phyloP scores from a whole-genome alignment of 2,888 invertebrate genomes.

The Hybos culiciformis region DNA sequence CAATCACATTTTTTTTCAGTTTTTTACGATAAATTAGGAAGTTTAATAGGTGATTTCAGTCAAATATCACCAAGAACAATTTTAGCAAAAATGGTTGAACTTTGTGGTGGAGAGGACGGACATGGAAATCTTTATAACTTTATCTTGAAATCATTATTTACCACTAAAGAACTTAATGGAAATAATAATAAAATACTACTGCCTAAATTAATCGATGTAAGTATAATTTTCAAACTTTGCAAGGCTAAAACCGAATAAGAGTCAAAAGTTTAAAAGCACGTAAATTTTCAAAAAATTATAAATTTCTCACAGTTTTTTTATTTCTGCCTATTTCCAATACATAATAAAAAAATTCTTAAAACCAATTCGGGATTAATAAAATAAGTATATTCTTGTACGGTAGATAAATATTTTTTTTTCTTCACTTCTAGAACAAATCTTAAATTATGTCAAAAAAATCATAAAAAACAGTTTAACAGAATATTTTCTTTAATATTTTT shows the following conservation, averaged over 20 bases:
- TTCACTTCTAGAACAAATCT: too few species aligned
- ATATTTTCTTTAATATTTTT: too few species aligned
- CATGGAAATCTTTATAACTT: slow-evolving; percentile 21
- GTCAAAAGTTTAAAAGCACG: background rate
- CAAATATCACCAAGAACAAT: slow-evolving; percentile 2
- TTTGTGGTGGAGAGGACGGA: slow-evolving; percentile 19
- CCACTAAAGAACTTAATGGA: slow-evolving; percentile 25
- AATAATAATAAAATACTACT: slow-evolving; percentile 34
- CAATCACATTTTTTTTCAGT: slow-evolving; percentile 10
- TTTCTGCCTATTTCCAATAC: background rate
- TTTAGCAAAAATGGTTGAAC: slow-evolving; percentile 1
- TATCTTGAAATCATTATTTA: slow-evolving; percentile 32
- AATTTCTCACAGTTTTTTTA: background rate
- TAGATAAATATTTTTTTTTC: background rate
- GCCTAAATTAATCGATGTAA: slow-evolving; percentile 39
- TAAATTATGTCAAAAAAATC: too few species aligned
- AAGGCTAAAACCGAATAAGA: background rate
- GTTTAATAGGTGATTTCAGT: slow-evolving; percentile 3
- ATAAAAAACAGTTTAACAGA: too few species aligned
- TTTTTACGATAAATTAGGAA: slow-evolving; percentile 17
- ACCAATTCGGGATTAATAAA: background rate
- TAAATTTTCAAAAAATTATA: background rate
- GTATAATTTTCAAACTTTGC: slow-evolving; percentile 12
- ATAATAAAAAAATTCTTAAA: background rate
- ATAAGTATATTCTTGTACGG: background rate